phyloP scores from a whole-genome alignment of 2,113 vertebrate species.

The Gymnorhina tibicen region DNA sequence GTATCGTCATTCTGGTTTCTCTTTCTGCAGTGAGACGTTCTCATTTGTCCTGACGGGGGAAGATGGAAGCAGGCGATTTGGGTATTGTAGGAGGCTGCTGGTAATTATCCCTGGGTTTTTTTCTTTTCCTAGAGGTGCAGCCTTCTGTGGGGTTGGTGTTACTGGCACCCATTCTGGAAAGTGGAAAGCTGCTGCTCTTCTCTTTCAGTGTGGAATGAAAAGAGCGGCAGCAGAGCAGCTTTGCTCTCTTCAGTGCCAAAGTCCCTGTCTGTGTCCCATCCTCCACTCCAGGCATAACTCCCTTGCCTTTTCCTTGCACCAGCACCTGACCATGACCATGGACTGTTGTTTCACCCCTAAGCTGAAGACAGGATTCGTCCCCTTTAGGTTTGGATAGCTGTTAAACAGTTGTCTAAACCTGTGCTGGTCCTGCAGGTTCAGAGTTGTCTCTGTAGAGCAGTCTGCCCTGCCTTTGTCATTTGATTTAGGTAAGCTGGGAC shows the following conservation, averaged over 20 bases:
- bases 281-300: not conserved
- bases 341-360: not conserved
- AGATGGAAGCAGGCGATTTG: constrained; percentile 92
- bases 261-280: not conserved
- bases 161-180: not conserved
- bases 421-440: not conserved
- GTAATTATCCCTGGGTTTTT: constrained; percentile 62
- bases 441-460: not conserved
- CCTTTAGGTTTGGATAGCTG: not conserved
- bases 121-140: not conserved
- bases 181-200: not conserved
- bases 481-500: not conserved
- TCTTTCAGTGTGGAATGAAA: not conserved
- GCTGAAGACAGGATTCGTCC: not conserved
- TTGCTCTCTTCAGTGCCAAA: not conserved
- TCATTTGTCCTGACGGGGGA: constrained; percentile 95
- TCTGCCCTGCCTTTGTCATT: not conserved
- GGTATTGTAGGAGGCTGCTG: constrained; percentile 93
- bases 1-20: not conserved
- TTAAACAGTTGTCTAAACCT: not conserved
- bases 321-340: not conserved
- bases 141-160: not conserved
- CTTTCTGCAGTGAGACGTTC: constrained; percentile 85
- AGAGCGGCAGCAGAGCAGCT: not conserved
- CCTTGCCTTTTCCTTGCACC: not conserved